Base-by-base conservation (phyloP, 2,113 vertebrate genomes). In the Bos indicus region DNA sequence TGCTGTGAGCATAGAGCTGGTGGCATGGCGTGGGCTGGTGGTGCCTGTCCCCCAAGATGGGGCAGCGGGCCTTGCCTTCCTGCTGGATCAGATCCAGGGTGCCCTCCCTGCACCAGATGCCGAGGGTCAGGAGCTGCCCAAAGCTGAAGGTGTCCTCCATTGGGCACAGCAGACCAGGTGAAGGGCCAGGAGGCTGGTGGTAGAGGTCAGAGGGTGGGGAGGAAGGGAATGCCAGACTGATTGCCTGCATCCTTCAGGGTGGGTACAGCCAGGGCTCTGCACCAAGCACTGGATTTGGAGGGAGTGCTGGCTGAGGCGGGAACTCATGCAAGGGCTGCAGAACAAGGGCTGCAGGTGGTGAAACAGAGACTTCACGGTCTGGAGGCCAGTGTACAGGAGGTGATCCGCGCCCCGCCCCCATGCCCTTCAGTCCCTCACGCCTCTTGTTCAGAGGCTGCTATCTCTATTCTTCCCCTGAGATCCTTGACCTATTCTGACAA, bases 1-100 rank as follows among this genome's bases (percentile, higher is more conserved):
- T 95, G 99, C 99, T 0, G 98, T 98, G 94, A 99, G 99, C 98
- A 99, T 99, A 7, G 99, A 99, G 96, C 98, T 99, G 90, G 99
- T 99, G 97, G 99, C 99, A 11, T 97, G 62, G 94, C 98, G 99
- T 92, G 99, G 99, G 28, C 95, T 99, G 98, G 98, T 98, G 6
- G 99, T 99, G 97, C 98, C 98, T 7, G 96, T 99, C 82, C 99
- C 99, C 2, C 97, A 99, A 94, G 99, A 99, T 90, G 93, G 96
- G 0, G 2, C 33, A 46, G 98, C 96, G 4, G 71, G 92, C 7
- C 93, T 99, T 88, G 96, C 98, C 91, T 96, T 95, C 17, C 96
- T 99, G 97, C 91, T 99, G 67, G 88, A 23, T 94, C 97, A 99
- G 97, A 99, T 99, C 91, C 99, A 78, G 88, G 98, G 98, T 51